Percentiles rank a stretch among this genome's conserved stretches.
Conservation (phyloP, 2,113 vertebrate species). For the Polypterus bichir region DNA sequence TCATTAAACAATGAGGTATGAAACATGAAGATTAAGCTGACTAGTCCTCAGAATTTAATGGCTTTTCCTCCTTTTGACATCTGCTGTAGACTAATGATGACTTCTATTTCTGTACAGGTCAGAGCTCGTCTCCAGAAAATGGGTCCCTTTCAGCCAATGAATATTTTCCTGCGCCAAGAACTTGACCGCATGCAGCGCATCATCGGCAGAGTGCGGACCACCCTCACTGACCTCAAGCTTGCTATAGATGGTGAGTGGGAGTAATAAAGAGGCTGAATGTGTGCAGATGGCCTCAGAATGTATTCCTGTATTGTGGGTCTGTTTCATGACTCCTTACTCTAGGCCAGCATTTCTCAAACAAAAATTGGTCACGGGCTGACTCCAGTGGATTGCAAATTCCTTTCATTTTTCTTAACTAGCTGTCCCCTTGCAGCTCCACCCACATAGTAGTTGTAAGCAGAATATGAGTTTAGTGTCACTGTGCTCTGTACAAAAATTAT, state of each 20-base stretch:
- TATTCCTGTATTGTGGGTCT: too few relatives aligned
- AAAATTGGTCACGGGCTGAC: too few relatives aligned
- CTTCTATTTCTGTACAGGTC: slow-evolving; percentile 36
- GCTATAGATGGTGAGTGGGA: slow-evolving; percentile 42
- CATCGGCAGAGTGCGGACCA: slow-evolving; percentile 41
- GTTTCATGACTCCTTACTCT: too few relatives aligned
- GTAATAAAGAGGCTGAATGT: too few relatives aligned
- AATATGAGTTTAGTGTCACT: too few relatives aligned
- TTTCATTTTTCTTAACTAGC: too few relatives aligned
- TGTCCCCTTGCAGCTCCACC: too few relatives aligned
- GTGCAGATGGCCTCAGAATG: too few relatives aligned
- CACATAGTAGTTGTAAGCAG: too few relatives aligned
- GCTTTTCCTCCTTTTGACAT: not conserved
- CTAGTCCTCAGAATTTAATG: not conserved
- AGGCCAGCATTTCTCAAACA: not conserved
- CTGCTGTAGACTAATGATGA: not conserved
- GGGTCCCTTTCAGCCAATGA: slow-evolving; percentile 59
- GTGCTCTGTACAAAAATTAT: too few relatives aligned
- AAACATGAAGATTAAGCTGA: not conserved
- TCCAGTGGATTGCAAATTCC: too few relatives aligned
- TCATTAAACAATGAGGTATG: too few relatives aligned
- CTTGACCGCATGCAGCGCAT: slow-evolving; percentile 59
- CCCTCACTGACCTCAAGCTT: slow-evolving; percentile 47
- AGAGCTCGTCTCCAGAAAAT: slow-evolving; percentile 51
- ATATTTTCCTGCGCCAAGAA: slow-evolving; percentile 63